These are phyloP conservation scores for Meghimatium bilineatum DNA, from an alignment of 2,888 invertebrate species.

Conservation along the genomic window DNA sequence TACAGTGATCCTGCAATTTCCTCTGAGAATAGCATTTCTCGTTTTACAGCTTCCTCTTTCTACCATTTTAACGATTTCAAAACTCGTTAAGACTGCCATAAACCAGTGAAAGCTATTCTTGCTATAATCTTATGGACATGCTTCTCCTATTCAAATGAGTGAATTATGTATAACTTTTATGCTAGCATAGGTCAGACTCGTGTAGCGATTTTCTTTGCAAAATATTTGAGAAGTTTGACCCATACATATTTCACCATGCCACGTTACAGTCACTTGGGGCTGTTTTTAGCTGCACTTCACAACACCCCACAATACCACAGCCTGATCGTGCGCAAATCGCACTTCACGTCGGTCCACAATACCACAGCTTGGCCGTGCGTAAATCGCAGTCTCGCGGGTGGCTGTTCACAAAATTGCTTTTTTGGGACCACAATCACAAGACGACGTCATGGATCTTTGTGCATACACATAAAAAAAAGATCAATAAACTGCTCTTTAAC, in stretches of 20 bases:
- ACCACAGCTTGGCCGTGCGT: background rate
- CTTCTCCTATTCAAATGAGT: background rate
- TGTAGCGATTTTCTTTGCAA: background rate
- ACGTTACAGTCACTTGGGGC: background rate
- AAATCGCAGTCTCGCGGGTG: constrained; percentile 22
- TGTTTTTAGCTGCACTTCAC: background rate
- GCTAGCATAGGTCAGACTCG: background rate
- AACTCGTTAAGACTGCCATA: too few relatives aligned
- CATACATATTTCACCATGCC: background rate
- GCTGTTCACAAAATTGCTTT: constrained; percentile 17
- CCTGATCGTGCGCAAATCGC: background rate
- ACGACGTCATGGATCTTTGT: constrained; percentile 20
- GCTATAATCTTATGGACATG: background rate
- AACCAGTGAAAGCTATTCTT: too few relatives aligned
- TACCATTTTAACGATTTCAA: too few relatives aligned
- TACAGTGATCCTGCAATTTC: too few relatives aligned
- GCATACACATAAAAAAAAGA: background rate
- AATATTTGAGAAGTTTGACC: background rate
- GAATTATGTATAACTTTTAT: background rate
- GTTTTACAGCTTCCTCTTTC: too few relatives aligned
- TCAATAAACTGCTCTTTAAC: constrained; percentile 15
- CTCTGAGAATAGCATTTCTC: too few relatives aligned
- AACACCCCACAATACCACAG: background rate
- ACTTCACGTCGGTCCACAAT: background rate
- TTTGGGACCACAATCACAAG: background rate